Evolutionary conservation across 1,140 invertebrate genomes (phyloP).

Genomic region (Drosophila saltans): DNA sequence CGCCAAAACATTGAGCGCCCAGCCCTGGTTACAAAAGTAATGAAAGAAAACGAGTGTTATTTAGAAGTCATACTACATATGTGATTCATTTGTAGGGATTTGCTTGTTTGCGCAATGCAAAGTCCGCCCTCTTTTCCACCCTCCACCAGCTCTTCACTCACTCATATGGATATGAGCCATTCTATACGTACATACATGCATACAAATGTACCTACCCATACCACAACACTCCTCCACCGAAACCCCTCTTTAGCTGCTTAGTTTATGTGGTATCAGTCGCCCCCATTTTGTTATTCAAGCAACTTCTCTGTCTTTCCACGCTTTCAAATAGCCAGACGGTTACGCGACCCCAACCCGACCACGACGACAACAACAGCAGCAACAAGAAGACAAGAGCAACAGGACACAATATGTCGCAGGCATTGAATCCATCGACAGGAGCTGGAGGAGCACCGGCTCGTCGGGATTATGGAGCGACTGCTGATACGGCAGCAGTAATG

Average conservation of each 20-base stretch:
- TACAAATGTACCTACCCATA: neutral
- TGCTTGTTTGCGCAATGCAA: constrained; percentile 55
- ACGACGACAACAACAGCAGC: constrained; percentile 28
- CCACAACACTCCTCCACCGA: neutral
- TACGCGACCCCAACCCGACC: constrained; percentile 28
- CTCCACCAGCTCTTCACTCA: neutral
- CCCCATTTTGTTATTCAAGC: constrained; percentile 44
- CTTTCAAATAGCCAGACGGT: constrained; percentile 51
- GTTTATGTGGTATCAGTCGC: constrained; percentile 52
- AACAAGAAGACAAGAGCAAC: constrained; percentile 14
- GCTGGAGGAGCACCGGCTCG: constrained; percentile 38
- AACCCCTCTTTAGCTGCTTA: constrained; percentile 2
- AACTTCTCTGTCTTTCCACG: constrained; percentile 23
- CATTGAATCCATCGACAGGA: constrained; percentile 64
- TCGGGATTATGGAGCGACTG: constrained; percentile 84
- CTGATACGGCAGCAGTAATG: constrained; percentile 77
- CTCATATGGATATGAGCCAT: constrained; percentile 2
- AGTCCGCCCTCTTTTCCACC: constrained; percentile 10
- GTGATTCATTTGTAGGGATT: constrained; percentile 78
- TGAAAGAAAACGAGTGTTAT: constrained; percentile 12
- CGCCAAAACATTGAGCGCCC: neutral
- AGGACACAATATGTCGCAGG: constrained; percentile 55
- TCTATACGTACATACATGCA: neutral
- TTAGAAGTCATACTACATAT: constrained; percentile 32
- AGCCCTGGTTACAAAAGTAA: constrained; percentile 9